Conservation (phyloP, 2,113 vertebrate genomes). For the Lagopus leucura region DNA sequence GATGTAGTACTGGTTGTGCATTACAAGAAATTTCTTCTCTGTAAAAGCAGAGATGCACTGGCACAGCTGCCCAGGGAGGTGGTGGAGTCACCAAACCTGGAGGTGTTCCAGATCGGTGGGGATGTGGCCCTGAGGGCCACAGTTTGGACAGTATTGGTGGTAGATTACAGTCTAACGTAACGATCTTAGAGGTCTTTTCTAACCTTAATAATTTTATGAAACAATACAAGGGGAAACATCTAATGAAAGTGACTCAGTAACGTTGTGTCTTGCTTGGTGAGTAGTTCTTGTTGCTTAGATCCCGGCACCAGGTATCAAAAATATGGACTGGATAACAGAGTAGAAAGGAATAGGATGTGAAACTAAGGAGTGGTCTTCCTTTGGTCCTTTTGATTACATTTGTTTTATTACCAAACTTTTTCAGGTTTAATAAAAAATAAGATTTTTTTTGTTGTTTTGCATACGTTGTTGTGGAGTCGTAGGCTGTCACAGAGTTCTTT, state of each 20-base stretch:
- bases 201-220: no score
- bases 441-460: background rate
- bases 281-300: background rate
- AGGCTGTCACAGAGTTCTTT: background rate
- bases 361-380: background rate
- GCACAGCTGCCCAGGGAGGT: no score
- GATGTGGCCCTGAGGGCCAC: no score
- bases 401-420: background rate
- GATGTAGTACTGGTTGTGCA: background rate
- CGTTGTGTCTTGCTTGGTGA: background rate
- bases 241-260: background rate
- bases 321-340: background rate
- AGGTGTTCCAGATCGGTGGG: no score
- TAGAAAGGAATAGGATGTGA: background rate
- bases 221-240: background rate
- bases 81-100: no score
- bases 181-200: no score
- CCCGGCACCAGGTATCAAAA: background rate
- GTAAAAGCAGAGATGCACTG: no score
- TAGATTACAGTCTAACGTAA: no score
- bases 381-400: background rate
- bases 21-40: no score
- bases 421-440: no score
- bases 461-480: background rate
- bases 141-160: no score